Percentiles rank a stretch among this genome's conserved stretches.
These are phyloP conservation scores for Flabesymbios commensalis DNA, from an alignment of 2,888 invertebrate species.

Conservation along the genomic window DNA sequence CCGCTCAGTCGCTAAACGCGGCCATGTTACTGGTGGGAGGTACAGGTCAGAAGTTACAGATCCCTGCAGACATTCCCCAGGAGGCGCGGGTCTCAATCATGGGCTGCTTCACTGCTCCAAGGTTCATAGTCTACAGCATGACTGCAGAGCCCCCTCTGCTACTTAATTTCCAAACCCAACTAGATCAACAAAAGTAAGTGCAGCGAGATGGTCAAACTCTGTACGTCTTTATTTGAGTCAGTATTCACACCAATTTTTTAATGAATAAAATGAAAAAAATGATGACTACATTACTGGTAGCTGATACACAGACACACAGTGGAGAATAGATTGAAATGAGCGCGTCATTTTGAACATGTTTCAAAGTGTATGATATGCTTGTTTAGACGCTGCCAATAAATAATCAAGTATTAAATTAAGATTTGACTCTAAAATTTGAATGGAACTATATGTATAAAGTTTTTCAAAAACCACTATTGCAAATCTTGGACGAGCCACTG, in stretches of 20 bases:
- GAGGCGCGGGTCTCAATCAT: constrained; percentile 21
- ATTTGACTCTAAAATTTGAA: too few species aligned
- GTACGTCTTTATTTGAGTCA: neutral
- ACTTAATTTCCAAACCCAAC: constrained; percentile 29
- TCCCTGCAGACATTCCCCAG: constrained; percentile 9
- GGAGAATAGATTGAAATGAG: too few species aligned
- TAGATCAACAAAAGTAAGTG: constrained; percentile 22
- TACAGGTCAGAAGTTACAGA: neutral
- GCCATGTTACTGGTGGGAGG: constrained; percentile 29
- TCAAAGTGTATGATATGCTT: too few species aligned
- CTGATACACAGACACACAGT: neutral
- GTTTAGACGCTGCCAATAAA: too few species aligned
- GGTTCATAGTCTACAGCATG: constrained; percentile 32
- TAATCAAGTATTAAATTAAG: too few species aligned
- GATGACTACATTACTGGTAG: neutral
- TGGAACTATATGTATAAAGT: too few species aligned
- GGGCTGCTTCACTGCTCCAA: constrained; percentile 35
- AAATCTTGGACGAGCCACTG: too few species aligned
- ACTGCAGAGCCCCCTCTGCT: constrained; percentile 32
- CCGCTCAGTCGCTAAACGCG: constrained; percentile 34
- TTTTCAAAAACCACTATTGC: too few species aligned
- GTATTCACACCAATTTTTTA: neutral
- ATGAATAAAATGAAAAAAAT: neutral
- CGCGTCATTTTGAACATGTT: too few species aligned
- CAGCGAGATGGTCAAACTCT: neutral